Percentiles rank a stretch among this genome's conserved stretches.
phyloP scores from a whole-genome alignment of 1,140 invertebrate genomes.

The Aphaenogaster floridana region DNA sequence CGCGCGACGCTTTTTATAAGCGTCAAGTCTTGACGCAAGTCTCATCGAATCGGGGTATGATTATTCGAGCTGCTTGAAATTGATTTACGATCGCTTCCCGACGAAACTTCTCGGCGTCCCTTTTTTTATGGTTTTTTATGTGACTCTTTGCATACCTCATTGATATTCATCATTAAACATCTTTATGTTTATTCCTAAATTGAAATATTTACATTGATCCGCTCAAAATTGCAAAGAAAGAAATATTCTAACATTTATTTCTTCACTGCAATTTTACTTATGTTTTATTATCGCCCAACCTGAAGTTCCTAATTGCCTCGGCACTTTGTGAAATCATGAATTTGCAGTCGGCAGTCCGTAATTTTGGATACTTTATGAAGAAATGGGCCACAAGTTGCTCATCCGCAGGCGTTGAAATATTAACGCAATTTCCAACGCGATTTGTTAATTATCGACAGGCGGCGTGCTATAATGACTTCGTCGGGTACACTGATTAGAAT shows the following conservation, averaged over 20 bases:
- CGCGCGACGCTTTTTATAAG: constrained; percentile 16
- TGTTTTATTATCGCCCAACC: not conserved
- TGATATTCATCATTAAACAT: not conserved
- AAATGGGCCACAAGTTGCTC: not conserved
- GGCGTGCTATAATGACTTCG: constrained; percentile 27
- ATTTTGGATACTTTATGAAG: not conserved
- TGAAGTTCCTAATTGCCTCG: not conserved
- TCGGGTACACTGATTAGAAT: constrained; percentile 29
- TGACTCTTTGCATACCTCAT: not conserved
- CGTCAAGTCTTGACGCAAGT: not conserved
- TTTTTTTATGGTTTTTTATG: not conserved
- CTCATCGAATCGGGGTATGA: not conserved
- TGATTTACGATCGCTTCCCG: not conserved
- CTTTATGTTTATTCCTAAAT: not conserved
- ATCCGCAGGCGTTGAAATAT: constrained; percentile 19
- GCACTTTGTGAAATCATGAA: not conserved
- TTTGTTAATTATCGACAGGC: constrained; percentile 48
- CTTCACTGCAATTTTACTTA: too few species aligned
- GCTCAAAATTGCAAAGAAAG: not conserved
- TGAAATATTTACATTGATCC: not conserved
- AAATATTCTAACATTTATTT: not conserved
- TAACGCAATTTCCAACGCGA: constrained; percentile 44
- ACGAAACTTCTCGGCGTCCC: not conserved
- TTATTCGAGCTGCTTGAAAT: not conserved
- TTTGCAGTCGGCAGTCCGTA: not conserved